Evolutionary conservation across 2,888 invertebrate species (phyloP).

Genomic region (Troilus luridus): DNA sequence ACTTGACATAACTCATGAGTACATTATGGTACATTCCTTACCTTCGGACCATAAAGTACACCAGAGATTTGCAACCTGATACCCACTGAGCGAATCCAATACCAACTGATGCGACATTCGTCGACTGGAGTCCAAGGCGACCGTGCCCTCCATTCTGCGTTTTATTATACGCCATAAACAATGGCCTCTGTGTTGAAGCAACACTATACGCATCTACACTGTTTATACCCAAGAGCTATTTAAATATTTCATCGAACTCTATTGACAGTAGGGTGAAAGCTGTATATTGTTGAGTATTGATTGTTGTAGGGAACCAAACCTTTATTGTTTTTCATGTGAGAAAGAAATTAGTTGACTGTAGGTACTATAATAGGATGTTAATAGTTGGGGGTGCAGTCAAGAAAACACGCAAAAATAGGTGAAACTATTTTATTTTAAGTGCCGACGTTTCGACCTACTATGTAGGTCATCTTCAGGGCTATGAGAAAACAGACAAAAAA

Average conservation of each 20-base stretch:
- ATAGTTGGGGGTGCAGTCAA: too few relatives aligned
- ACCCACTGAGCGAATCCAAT: neutral
- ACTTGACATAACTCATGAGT: neutral
- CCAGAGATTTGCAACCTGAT: neutral
- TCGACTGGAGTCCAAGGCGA: neutral
- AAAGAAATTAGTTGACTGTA: too few relatives aligned
- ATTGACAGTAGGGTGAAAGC: constrained; percentile 22
- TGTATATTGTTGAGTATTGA: neutral
- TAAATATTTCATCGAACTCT: constrained; percentile 46
- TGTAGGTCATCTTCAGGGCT: too few relatives aligned
- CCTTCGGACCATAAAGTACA: neutral
- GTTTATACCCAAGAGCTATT: constrained; percentile 18
- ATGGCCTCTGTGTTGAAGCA: constrained; percentile 45
- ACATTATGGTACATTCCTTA: neutral
- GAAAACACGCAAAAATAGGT: too few relatives aligned
- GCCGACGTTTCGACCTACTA: too few relatives aligned
- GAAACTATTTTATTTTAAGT: too few relatives aligned
- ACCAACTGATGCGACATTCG: neutral
- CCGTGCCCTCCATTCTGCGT: neutral
- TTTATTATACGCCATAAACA: constrained; percentile 40
- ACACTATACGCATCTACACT: constrained; percentile 19
- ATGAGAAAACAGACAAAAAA: too few relatives aligned
- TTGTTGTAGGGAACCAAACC: neutral
- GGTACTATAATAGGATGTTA: too few relatives aligned
- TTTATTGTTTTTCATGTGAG: neutral